Conservation (phyloP, 2,888 invertebrate species). For the Iphiclides podalirius region DNA sequence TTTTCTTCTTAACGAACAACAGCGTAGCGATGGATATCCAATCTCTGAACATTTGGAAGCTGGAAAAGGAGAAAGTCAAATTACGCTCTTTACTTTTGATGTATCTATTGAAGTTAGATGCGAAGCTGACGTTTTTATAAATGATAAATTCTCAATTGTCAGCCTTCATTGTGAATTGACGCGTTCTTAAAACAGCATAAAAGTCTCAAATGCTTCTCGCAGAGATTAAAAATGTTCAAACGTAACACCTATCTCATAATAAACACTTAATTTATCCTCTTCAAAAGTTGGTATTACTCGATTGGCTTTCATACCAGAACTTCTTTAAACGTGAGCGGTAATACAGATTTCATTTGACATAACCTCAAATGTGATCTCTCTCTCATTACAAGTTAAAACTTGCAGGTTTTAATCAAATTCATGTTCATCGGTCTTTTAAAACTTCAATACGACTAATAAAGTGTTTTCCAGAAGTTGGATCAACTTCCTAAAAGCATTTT, state of each 20-base stretch:
- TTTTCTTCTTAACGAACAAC: slow-evolving; percentile 36
- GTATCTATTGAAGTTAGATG: slow-evolving; percentile 57
- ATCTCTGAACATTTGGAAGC: background rate
- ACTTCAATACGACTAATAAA: no score
- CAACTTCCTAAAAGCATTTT: no score
- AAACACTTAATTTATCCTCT: no score
- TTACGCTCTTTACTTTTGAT: slow-evolving; percentile 62
- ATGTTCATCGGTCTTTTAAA: no score
- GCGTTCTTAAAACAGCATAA: slow-evolving; percentile 38
- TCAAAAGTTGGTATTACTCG: no score
- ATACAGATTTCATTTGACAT: no score
- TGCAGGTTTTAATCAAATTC: no score
- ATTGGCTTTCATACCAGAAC: no score
- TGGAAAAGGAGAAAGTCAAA: slow-evolving; percentile 40
- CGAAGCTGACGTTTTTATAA: slow-evolving; percentile 64
- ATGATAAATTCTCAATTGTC: slow-evolving; percentile 66
- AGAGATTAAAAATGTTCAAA: slow-evolving; percentile 4
- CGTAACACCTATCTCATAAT: slow-evolving; percentile 1
- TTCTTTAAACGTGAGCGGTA: no score
- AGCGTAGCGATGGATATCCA: slow-evolving; percentile 12
- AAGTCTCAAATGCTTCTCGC: slow-evolving; percentile 19
- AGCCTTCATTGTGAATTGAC: slow-evolving; percentile 52
- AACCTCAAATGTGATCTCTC: no score
- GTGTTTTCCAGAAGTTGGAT: no score
- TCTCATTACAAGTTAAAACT: no score